phyloP scores from a whole-genome alignment of 2,888 invertebrate species.

The Arenicola marina region DNA sequence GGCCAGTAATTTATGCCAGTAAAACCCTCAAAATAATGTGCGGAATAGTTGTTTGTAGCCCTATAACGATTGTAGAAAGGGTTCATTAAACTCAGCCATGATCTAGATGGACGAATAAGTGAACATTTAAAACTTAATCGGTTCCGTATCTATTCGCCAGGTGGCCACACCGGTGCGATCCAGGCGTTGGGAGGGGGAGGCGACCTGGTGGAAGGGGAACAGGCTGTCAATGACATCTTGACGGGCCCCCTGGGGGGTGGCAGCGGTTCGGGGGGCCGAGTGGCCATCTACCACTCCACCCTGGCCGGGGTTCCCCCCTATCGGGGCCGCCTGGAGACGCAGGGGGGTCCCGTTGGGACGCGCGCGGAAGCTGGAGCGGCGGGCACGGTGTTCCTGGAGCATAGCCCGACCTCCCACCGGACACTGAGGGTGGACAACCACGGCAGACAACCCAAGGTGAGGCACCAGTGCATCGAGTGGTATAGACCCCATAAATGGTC shows the following conservation, averaged over 20 bases:
- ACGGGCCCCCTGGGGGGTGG: no score
- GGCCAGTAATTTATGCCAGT: no score
- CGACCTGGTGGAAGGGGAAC: constrained; percentile 15
- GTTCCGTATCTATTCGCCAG: constrained; percentile 27
- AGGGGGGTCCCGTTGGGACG: constrained; percentile 34
- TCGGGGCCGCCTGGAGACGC: constrained; percentile 37
- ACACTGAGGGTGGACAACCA: constrained; percentile 41
- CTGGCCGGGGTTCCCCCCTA: constrained; percentile 37
- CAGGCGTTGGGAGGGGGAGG: constrained; percentile 42
- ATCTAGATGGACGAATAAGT: neutral
- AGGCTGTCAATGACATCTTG: no score
- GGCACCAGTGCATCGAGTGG: neutral
- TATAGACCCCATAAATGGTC: neutral
- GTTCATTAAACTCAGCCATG: no score
- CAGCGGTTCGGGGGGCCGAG: constrained; percentile 42
- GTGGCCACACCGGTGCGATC: constrained; percentile 46
- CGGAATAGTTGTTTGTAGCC: no score
- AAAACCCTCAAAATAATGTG: no score
- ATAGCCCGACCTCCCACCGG: constrained; percentile 24
- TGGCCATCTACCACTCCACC: constrained; percentile 42
- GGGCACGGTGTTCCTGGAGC: constrained; percentile 39
- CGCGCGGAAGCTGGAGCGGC: constrained; percentile 44
- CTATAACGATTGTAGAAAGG: no score
- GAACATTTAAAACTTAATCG: neutral
- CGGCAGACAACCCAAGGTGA: constrained; percentile 20